Evolutionary conservation across 2,888 invertebrate genomes (phyloP), one percentile per base, ranked within the genome.

Genomic region (Vesta saturnalis): DNA sequence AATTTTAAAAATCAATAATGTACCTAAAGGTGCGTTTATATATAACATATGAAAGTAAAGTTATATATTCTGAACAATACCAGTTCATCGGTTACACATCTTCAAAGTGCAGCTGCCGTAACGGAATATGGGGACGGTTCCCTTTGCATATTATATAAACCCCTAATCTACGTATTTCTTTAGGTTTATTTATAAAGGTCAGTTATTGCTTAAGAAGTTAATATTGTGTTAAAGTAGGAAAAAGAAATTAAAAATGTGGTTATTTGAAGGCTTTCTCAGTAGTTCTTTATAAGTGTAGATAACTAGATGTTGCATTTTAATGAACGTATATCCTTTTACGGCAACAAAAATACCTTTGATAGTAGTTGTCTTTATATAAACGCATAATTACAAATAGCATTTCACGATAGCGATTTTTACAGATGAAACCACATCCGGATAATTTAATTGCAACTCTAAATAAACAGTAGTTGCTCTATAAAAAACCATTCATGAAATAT

Each of bases 101-200:
- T 58, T 60, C 12, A 23, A 66, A 57, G 58, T 46, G 69, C 71
- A 71, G 71, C 71, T 71, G 71, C 66, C 54, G 69, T 71, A 71
- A 71, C 71, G 71, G 71, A 69, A 69, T 57, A 15, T 60, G 63
- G 63, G 49, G 63, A 35, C 21, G 22, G 56, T 68, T 47, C 62
- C 62, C 62, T 65, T 43, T 49, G 18, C 22, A 57, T 56, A 46
- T 55, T 55, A 47, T 49, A 60, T 66, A 21, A 47, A 56, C 43
- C 59, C 43, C 56, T 58, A 60, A 61, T 60, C 60, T 22, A 14
- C 18, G 21, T 22, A 55, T 1, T 16, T 23, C 14, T 22, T 22
- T 46, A 6, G 46, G n/a, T 46, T 46, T 12, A 14, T 46, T 46
- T n/a, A 15, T n/a, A n/a, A 5, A 15, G 14, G 10, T 30, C n/a